phyloP scores from a whole-genome alignment of 2,797 vertebrate genomes.

The Paguma larvata region DNA sequence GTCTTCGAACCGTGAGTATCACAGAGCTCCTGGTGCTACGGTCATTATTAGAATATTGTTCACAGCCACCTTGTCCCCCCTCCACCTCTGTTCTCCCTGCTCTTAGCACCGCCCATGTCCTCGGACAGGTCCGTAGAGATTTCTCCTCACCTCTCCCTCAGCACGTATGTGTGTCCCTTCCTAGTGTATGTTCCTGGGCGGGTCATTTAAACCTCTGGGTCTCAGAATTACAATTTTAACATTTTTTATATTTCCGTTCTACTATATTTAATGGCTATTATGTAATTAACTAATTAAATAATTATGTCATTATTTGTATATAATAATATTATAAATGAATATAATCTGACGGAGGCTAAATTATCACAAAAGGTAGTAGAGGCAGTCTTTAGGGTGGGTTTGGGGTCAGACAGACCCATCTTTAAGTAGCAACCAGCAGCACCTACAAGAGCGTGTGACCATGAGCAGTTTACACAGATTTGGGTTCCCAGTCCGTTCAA shows the following conservation, averaged over 20 bases:
- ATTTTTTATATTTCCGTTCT: neutral
- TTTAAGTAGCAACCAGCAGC: neutral
- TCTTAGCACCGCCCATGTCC: neutral
- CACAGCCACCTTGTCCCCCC: accelerated
- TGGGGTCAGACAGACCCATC: neutral
- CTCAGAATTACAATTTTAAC: neutral
- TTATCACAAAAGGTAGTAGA: neutral
- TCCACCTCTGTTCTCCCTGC: neutral
- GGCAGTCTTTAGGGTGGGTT: neutral
- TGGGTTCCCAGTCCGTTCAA: neutral
- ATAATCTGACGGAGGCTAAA: neutral
- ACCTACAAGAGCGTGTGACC: neutral
- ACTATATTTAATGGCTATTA: neutral
- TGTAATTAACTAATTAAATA: neutral
- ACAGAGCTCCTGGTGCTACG: neutral
- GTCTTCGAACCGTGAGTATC: neutral
- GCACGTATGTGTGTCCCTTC: neutral
- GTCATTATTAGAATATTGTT: neutral
- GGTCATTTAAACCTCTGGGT: neutral
- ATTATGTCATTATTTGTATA: neutral
- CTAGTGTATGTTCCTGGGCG: neutral
- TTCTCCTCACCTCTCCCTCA: neutral
- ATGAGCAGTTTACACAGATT: neutral
- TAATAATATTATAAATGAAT: neutral
- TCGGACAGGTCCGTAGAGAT: neutral